Evolutionary conservation across 2,888 invertebrate genomes (phyloP), one percentile per base, ranked within the genome.

Genomic region (Oxytorus armatus): DNA sequence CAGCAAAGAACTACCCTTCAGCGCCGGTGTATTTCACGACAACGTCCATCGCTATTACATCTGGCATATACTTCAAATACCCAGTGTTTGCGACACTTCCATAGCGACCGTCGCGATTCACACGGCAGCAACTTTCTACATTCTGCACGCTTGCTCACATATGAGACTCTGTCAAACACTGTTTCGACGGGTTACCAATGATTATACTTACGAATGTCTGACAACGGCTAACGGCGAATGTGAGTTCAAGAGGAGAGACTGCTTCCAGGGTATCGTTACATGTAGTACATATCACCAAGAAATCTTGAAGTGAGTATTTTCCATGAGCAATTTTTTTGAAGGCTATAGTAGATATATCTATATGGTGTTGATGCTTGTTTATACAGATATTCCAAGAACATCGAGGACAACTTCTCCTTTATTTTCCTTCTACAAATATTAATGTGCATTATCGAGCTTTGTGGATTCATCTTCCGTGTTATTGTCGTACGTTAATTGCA

Each of bases 281-380:
- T 82, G 74, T 25, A 33, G 85, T 10, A 18, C 18, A 0, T 81
- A 84, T 49, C 85, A 86, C 75, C 79, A 78, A 53, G 63, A 25
- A 2, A n/a, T 84, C 3, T 51, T 87, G 0, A 59, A 80, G 85
- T 86, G 70, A 84, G 84, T 81, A 14, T 66, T n/a, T n/a, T n/a
- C n/a, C n/a, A n/a, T n/a, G n/a, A n/a, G n/a, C n/a, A n/a, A n/a
- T n/a, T n/a, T n/a, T n/a, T n/a, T n/a, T n/a, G n/a, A n/a, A n/a
- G n/a, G n/a, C n/a, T n/a, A n/a, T n/a, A n/a, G n/a, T n/a, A n/a
- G n/a, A n/a, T n/a, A n/a, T n/a, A n/a, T n/a, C 36, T 36, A 10
- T 36, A 8, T 36, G 8, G 8, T 8, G 36, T 36, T 10, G 36
- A 29, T 29, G 36, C 10, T 36, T 36, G 4, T 36, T 3, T n/a